Base-by-base conservation (phyloP, 2,888 invertebrate species). In the Nomada hirtipes region DNA sequence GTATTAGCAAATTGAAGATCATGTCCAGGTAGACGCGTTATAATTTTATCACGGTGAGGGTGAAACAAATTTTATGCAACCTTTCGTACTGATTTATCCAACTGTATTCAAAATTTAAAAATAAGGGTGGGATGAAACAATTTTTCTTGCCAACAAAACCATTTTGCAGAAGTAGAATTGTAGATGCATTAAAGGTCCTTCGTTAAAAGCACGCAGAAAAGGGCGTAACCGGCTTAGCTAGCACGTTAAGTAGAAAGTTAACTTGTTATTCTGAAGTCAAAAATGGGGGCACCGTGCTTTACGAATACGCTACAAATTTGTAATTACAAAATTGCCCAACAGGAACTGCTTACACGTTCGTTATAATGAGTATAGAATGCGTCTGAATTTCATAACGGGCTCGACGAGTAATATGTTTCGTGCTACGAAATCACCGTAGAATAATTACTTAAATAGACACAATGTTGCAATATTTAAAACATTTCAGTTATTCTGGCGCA, bases 171-270 rank as follows among this genome's bases (percentile, higher is more conserved):
- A 3, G 7, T 0, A 13, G 20, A 60, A 70, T 60, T 20, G 20
- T 15, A 26, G 7, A 20, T 20, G 15, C 53, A 26, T 68, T 61
- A 63, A 18, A 63, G 10, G 20, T 20, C 15, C 55, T 57, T 13
- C 55, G 44, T 47, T 26, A 26, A 20, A 50, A 55, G 26, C 29
- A 11, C 23, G 9, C 11, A 20, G 15, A 18, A 13, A 47, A 18
- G 11, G 4, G 7, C 10, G 23, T 29, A 29, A 44, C 26, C 26
- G 9, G 20, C 1, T 42, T 72, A 63, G 42, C 11, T 63, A 3
- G 29, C 55, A n/a, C 55, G 10, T 55, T 29, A 10, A 26, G 23
- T 26, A 42, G 7, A 69, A 72, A 64, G n/a, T 53, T 71, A n/a
- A 55, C 4, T 64, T 52, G 23, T 15, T 29, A 23, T n/a, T 26